Conservation (phyloP, 2,113 vertebrate genomes). For the Gallinago paraguaiae region DNA sequence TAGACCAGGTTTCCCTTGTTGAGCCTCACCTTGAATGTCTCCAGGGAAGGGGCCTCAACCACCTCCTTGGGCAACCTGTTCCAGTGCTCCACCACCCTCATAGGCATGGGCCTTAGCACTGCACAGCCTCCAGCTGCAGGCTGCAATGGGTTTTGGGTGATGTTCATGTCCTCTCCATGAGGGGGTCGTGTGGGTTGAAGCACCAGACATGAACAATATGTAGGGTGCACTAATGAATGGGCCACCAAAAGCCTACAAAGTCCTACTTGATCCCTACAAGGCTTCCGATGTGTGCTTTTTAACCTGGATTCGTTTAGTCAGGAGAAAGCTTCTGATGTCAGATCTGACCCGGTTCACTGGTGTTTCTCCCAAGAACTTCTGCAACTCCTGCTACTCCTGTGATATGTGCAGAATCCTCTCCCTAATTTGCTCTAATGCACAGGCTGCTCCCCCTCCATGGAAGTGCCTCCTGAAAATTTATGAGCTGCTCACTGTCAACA, state of each 20-base stretch:
- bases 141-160: not conserved
- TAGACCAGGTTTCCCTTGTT: too few species aligned
- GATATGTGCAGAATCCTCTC: not conserved
- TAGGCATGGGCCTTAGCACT: not conserved
- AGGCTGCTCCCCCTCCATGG: not conserved
- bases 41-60: too few species aligned
- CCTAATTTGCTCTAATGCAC: slow-evolving; percentile 40
- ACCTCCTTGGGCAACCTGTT: too few species aligned
- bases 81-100: too few species aligned
- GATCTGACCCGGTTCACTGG: not conserved
- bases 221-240: rapidly evolving
- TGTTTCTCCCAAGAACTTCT: not conserved
- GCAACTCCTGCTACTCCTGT: not conserved
- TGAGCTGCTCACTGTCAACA: slow-evolving; percentile 5
- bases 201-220: rapidly evolving
- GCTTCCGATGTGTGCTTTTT: not conserved
- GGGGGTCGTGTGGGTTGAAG: rapidly evolving
- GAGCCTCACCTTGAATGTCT: too few species aligned
- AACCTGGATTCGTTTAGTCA: not conserved
- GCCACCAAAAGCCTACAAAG: not conserved
- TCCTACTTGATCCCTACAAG: not conserved
- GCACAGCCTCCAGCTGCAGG: not conserved
- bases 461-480: slow-evolving; percentile 49
- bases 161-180: rapidly evolving
- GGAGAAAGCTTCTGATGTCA: not conserved